A percentile compares a stretch with the other conserved stretches of the same genome.
Evolutionary conservation across 2,888 invertebrate species (phyloP).

Genomic region (Shargacucullia verbasci): DNA sequence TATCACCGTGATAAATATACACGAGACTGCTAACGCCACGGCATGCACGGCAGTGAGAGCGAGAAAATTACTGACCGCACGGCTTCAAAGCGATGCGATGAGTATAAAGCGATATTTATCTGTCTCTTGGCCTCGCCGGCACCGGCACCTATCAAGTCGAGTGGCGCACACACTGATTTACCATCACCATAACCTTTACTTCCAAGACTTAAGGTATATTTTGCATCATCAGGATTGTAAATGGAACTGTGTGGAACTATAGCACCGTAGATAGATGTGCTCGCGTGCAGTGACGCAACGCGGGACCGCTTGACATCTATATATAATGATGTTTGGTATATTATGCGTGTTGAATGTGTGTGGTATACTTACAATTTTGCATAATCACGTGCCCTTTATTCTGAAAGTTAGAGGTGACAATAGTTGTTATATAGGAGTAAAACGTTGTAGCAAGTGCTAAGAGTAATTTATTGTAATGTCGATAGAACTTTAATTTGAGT

Average conservation of each 20-base stretch:
- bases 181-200: conserved; percentile 39
- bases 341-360: conserved; percentile 41
- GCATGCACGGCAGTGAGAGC: conserved; percentile 49
- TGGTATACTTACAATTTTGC: conserved; percentile 29
- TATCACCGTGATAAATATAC: conserved; percentile 60
- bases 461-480: too few species aligned
- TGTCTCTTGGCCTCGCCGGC: conserved; percentile 73
- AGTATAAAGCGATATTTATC: conserved; percentile 79
- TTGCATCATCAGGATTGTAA: conserved; percentile 31
- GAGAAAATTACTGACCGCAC: conserved; percentile 72
- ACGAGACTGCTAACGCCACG: conserved; percentile 53
- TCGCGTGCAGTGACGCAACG: conserved; percentile 75
- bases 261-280: conserved; percentile 67
- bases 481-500: too few species aligned
- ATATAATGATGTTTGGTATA: conserved; percentile 44
- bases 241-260: conserved; percentile 51
- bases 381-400: conserved; percentile 32
- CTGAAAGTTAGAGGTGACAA: not conserved
- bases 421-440: not conserved
- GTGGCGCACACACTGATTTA: conserved; percentile 52
- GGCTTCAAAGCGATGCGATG: conserved; percentile 74
- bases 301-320: conserved; percentile 64
- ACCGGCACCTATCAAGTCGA: conserved; percentile 71
- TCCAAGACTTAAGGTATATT: conserved; percentile 47
- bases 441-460: too few species aligned